These are phyloP conservation scores for Philantomba maxwellii DNA, from an alignment of 2,113 vertebrate species.

Conservation along the genomic window DNA sequence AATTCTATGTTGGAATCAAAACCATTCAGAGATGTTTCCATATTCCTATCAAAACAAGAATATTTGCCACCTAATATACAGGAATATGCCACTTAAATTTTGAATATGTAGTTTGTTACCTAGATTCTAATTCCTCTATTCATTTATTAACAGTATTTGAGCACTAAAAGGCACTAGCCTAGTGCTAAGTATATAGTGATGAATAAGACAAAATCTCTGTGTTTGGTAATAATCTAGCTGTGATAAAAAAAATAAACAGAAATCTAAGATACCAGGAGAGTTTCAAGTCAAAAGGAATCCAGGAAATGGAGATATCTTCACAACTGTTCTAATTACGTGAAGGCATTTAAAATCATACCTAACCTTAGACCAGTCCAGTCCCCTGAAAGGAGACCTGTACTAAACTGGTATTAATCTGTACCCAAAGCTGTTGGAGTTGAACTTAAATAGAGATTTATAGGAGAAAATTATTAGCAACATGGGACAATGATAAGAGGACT, in stretches of 20 bases:
- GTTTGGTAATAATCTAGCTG: not conserved
- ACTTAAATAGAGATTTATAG: not conserved
- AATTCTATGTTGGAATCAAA: not conserved
- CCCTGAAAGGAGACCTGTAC: not conserved
- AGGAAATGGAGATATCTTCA: not conserved
- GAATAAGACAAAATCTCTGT: not conserved
- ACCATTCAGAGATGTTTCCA: not conserved
- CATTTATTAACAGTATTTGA: not conserved
- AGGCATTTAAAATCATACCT: not conserved
- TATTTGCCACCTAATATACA: not conserved
- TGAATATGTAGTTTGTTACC: not conserved
- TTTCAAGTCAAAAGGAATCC: not conserved
- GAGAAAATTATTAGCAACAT: not conserved
- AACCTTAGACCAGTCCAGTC: not conserved
- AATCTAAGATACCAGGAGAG: not conserved
- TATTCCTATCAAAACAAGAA: not conserved
- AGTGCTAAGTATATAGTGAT: not conserved
- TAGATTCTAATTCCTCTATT: not conserved
- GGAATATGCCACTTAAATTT: not conserved
- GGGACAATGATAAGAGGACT: not conserved
- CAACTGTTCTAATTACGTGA: not conserved
- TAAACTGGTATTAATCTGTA: not conserved
- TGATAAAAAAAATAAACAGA: not conserved
- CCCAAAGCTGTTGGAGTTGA: not conserved
- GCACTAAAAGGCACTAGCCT: not conserved